Conservation (phyloP, 2,797 vertebrate species). For the Eremophila alpestris region DNA sequence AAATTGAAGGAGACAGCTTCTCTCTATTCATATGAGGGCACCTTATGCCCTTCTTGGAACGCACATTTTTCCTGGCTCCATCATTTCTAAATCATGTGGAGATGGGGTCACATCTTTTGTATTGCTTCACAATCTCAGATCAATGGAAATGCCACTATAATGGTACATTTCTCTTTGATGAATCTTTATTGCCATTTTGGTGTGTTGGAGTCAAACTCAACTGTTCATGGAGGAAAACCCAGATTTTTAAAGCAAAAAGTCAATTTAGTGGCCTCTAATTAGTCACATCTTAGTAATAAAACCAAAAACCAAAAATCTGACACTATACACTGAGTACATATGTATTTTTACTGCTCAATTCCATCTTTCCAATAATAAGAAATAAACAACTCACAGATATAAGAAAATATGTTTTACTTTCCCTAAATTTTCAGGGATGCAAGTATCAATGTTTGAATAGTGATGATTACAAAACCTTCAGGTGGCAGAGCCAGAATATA, state of each 20-base stretch:
- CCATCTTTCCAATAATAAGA: neutral
- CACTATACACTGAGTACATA: neutral
- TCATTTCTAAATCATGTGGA: neutral
- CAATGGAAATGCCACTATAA: neutral
- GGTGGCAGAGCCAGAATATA: neutral
- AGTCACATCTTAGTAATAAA: neutral
- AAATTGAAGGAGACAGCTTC: neutral
- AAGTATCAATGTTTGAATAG: neutral
- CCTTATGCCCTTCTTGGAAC: neutral
- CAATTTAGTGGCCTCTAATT: neutral
- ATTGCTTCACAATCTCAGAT: neutral
- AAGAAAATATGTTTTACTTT: neutral
- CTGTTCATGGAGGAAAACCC: neutral
- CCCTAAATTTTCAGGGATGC: neutral
- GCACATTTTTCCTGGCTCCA: neutral
- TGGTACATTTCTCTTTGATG: neutral
- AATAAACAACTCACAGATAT: neutral
- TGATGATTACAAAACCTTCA: neutral
- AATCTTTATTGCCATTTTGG: neutral
- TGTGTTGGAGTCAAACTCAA: neutral
- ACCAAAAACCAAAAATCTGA: neutral
- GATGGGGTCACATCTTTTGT: neutral
- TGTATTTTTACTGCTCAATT: neutral
- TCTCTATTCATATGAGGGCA: neutral
- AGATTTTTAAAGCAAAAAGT: neutral